A percentile compares a stretch with the other conserved stretches of the same genome.
phyloP scores from a whole-genome alignment of 2,888 invertebrate species.

The Andrena bucephala region DNA sequence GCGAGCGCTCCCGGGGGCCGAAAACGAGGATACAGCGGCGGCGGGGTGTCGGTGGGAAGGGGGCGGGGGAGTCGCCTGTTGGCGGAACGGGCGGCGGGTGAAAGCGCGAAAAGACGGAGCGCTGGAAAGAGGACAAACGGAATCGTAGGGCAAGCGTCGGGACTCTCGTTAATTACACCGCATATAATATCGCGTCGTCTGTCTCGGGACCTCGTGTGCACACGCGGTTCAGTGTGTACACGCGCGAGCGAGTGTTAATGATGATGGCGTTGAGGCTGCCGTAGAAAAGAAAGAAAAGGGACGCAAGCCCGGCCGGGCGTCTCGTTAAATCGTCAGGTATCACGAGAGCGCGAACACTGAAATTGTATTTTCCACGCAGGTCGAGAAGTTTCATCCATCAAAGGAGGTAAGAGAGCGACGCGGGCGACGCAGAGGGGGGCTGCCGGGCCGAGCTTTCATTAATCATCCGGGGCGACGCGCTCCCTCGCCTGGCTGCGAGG shows the following conservation, averaged over 20 bases:
- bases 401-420: slow-evolving; percentile 17
- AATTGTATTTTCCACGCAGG: slow-evolving; percentile 56
- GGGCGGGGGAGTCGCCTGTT: background rate
- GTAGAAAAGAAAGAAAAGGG: slow-evolving; percentile 34
- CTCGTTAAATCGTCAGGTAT: slow-evolving; percentile 65
- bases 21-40: background rate
- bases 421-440: background rate
- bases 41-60: background rate
- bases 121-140: slow-evolving; percentile 47
- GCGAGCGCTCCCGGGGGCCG: background rate
- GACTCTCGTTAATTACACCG: slow-evolving; percentile 56
- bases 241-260: slow-evolving; percentile 57
- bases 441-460: slow-evolving; percentile 56
- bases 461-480: slow-evolving; percentile 57
- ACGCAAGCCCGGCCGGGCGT: slow-evolving; percentile 52
- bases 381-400: slow-evolving; percentile 65
- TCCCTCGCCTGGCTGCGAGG: background rate
- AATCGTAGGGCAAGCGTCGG: slow-evolving; percentile 52
- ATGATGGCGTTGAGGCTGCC: slow-evolving; percentile 43
- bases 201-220: slow-evolving; percentile 39
- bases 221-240: slow-evolving; percentile 26
- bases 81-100: background rate
- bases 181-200: slow-evolving; percentile 51
- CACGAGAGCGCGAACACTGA: slow-evolving; percentile 49
- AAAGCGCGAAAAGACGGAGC: slow-evolving; percentile 30